These are phyloP conservation scores for Musca domestica DNA, from an alignment of 1,140 invertebrate genomes.

Conservation along the genomic window DNA sequence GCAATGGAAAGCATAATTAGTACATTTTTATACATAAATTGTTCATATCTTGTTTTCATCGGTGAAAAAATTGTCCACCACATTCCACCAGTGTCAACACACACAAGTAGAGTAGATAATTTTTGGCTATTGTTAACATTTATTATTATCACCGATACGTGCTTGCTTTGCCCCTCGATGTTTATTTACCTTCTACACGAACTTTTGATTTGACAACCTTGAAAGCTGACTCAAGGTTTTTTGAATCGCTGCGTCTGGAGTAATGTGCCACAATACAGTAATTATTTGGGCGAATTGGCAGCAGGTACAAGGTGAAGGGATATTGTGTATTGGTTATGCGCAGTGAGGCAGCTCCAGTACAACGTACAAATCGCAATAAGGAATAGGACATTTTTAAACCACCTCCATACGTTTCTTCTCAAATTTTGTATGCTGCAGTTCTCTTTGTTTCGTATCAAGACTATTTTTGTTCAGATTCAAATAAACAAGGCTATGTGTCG, in stretches of 20 bases:
- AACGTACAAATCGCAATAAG: slow-evolving; percentile 21
- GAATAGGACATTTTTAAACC: slow-evolving; percentile 24
- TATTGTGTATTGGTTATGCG: slow-evolving; percentile 1
- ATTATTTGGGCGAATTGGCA: slow-evolving; percentile 5
- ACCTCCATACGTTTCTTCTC: background rate
- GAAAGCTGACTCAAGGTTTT: slow-evolving; percentile 37
- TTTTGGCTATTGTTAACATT: background rate
- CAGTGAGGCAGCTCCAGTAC: background rate
- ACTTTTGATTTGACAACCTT: slow-evolving; percentile 43
- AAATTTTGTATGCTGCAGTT: background rate
- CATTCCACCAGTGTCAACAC: background rate
- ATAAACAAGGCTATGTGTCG: too few species aligned
- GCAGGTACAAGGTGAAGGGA: slow-evolving; percentile 14
- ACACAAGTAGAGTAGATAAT: background rate
- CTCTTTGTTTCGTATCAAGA: background rate
- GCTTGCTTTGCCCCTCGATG: background rate
- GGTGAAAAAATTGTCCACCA: too few species aligned
- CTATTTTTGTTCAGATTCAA: background rate
- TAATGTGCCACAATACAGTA: slow-evolving; percentile 30
- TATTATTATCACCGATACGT: background rate
- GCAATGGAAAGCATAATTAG: too few species aligned
- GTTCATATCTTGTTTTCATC: background rate
- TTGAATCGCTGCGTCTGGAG: slow-evolving; percentile 43
- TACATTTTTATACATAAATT: background rate
- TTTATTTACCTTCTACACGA: slow-evolving; percentile 36